Percentiles rank a stretch among this genome's conserved stretches.
phyloP scores from a whole-genome alignment of 2,888 invertebrate genomes.

The Lasioglossum marginatum region DNA sequence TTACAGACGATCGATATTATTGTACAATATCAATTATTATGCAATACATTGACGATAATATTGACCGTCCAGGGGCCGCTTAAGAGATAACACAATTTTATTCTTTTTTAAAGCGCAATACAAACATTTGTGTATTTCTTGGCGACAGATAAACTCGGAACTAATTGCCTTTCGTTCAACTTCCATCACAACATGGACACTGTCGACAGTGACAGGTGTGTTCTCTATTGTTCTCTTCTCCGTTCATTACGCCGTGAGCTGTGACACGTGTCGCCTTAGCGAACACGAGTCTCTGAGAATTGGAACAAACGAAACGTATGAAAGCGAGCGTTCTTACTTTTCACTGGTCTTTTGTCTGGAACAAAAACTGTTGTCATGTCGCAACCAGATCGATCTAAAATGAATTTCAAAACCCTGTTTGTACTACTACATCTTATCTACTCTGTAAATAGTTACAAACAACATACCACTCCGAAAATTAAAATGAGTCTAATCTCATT shows the following conservation, averaged over 20 bases:
- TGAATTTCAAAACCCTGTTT: neutral
- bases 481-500: no score
- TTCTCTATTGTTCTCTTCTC: slow-evolving; percentile 42
- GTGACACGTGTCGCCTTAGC: slow-evolving; percentile 36
- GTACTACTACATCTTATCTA: no score
- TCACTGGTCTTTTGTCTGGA: neutral
- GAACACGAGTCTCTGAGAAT: slow-evolving; percentile 27
- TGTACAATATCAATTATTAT: no score
- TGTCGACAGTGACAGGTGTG: slow-evolving; percentile 33
- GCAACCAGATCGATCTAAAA: neutral
- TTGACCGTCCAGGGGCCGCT: no score
- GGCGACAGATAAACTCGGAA: neutral
- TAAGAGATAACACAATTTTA: neutral
- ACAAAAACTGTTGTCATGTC: neutral
- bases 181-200: slow-evolving; percentile 27
- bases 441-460: no score
- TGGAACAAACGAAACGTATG: slow-evolving; percentile 30
- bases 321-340: slow-evolving; percentile 31
- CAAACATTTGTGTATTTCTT: neutral
- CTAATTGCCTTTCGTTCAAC: neutral
- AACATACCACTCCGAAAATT: no score
- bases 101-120: neutral
- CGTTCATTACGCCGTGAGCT: slow-evolving; percentile 32
- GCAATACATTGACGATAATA: no score
- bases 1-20: no score